Conservation (phyloP, 2,797 vertebrate genomes). For the Bucorvus abyssinicus region DNA sequence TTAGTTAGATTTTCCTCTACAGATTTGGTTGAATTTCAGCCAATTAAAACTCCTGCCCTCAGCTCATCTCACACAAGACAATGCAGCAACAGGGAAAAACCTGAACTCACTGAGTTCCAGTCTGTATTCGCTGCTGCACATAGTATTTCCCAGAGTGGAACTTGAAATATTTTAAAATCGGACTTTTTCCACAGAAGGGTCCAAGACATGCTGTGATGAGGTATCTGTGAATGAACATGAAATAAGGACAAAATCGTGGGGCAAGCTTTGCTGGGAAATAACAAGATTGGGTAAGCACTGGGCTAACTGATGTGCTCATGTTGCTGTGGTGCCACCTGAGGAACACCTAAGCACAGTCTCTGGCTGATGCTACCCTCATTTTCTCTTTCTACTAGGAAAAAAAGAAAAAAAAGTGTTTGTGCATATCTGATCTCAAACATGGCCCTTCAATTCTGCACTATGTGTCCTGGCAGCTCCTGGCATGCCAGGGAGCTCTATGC, state of each 20-base stretch:
- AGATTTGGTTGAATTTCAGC: background rate
- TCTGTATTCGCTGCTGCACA: background rate
- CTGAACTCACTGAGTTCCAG: background rate
- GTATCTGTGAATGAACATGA: background rate
- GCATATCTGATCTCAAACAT: background rate
- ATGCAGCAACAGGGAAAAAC: background rate
- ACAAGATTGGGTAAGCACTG: background rate
- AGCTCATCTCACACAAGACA: background rate
- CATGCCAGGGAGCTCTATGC: background rate
- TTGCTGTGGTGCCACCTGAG: fast-evolving
- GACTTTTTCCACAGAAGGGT: background rate
- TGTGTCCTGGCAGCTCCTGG: background rate
- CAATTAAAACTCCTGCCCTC: background rate
- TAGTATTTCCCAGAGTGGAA: background rate
- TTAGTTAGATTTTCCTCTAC: background rate
- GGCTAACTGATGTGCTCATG: fast-evolving
- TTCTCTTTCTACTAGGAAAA: background rate
- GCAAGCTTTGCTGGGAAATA: background rate
- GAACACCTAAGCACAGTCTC: background rate
- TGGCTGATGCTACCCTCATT: background rate
- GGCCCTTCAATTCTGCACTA: fast-evolving
- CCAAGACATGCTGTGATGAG: background rate
- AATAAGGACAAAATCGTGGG: background rate
- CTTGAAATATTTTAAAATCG: background rate
- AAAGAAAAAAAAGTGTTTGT: background rate